phyloP scores from a whole-genome alignment of 2,797 vertebrate species.

The Taeniopygia guttata region DNA sequence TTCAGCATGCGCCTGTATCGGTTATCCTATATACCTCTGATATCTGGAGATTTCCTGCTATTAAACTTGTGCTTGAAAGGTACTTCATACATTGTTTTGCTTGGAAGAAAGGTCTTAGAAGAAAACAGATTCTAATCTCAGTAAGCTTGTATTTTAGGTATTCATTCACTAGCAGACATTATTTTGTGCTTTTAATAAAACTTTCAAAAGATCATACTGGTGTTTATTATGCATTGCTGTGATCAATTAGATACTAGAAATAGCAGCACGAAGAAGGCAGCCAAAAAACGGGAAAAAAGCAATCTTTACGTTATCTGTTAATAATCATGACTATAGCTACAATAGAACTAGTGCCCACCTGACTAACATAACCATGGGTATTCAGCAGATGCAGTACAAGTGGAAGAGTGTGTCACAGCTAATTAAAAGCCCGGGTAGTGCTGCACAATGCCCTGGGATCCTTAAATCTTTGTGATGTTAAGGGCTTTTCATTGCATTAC shows the following conservation, averaged over 20 bases:
- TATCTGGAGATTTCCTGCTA: slow-evolving; percentile 53
- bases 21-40: slow-evolving; percentile 42
- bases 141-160: background rate
- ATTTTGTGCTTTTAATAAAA: slow-evolving; percentile 13
- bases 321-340: background rate
- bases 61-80: slow-evolving; percentile 60
- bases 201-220: background rate
- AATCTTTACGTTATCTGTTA: background rate
- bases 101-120: slow-evolving; percentile 24
- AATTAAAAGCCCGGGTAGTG: background rate
- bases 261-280: background rate
- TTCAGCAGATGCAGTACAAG: background rate
- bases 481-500: background rate
- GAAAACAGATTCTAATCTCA: slow-evolving; percentile 31
- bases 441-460: background rate
- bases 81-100: background rate
- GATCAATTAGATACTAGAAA: background rate
- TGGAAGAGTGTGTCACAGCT: background rate
- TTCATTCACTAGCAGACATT: background rate
- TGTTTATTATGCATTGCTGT: background rate
- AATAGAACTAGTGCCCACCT: background rate
- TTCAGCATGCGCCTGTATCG: slow-evolving; percentile 17
- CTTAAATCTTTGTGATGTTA: background rate
- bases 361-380: background rate
- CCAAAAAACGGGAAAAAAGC: background rate